These are phyloP conservation scores for Cryptoblepharus egeriae DNA, from an alignment of 2,797 vertebrate species.

Conservation along the genomic window DNA sequence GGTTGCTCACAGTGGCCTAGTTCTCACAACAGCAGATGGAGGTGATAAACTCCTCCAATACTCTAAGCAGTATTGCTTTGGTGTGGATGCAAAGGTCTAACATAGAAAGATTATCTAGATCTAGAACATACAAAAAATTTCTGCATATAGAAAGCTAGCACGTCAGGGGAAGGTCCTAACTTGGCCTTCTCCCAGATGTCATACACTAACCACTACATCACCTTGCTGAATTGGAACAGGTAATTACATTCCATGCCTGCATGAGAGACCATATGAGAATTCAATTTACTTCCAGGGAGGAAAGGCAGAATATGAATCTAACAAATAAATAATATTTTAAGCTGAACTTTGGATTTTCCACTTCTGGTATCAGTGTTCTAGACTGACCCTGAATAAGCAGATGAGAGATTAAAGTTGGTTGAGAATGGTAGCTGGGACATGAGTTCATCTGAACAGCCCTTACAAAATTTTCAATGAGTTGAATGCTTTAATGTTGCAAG, in stretches of 20 bases:
- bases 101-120: no score
- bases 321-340: neutral
- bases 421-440: neutral
- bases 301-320: neutral
- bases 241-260: neutral
- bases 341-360: neutral
- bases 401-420: neutral
- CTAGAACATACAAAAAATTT: neutral
- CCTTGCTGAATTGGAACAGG: neutral
- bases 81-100: neutral
- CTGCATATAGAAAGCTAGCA: no score
- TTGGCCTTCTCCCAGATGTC: neutral
- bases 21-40: neutral
- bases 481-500: neutral
- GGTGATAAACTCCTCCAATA: neutral
- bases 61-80: neutral
- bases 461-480: neutral
- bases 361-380: neutral
- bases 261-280: neutral
- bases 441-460: neutral
- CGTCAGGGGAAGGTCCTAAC: neutral
- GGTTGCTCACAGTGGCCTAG: neutral
- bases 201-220: no score
- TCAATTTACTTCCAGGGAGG: neutral
- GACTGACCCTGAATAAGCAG: neutral